Conservation (phyloP, 1,140 invertebrate genomes). For the Metopolophium dirhodum region DNA sequence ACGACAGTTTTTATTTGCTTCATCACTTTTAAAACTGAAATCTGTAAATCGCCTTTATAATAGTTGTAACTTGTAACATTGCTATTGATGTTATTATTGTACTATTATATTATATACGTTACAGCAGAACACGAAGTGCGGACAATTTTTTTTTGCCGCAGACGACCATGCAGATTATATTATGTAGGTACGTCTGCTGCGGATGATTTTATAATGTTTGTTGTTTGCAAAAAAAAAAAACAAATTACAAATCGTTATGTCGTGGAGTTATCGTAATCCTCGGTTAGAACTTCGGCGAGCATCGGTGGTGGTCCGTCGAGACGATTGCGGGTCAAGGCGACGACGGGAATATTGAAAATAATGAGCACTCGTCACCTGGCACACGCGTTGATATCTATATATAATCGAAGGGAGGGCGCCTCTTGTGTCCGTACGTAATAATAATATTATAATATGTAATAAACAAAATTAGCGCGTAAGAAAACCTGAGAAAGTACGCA, state of each 20-base stretch:
- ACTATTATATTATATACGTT: neutral
- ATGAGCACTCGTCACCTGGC: neutral
- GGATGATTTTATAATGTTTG: neutral
- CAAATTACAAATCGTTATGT: conserved; percentile 6
- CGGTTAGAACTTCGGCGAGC: neutral
- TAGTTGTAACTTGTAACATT: neutral
- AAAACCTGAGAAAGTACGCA: neutral
- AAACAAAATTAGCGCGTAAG: neutral
- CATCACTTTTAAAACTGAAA: neutral
- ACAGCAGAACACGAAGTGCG: neutral
- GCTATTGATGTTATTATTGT: neutral
- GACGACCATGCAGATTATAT: neutral
- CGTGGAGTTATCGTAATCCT: neutral
- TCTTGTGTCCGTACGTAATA: neutral
- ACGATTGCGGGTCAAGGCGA: neutral
- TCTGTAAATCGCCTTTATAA: neutral
- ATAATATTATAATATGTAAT: neutral
- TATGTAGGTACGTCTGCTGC: neutral
- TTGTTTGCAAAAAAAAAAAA: neutral
- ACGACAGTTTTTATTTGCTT: conserved; percentile 5
- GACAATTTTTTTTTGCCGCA: neutral
- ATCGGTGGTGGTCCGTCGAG: neutral
- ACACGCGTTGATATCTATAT: neutral
- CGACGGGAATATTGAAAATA: neutral
- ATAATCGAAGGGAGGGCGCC: neutral